A percentile compares a stretch with the other conserved stretches of the same genome.
Evolutionary conservation across 2,797 vertebrate genomes (phyloP).

Genomic region (Nyctibius grandis): DNA sequence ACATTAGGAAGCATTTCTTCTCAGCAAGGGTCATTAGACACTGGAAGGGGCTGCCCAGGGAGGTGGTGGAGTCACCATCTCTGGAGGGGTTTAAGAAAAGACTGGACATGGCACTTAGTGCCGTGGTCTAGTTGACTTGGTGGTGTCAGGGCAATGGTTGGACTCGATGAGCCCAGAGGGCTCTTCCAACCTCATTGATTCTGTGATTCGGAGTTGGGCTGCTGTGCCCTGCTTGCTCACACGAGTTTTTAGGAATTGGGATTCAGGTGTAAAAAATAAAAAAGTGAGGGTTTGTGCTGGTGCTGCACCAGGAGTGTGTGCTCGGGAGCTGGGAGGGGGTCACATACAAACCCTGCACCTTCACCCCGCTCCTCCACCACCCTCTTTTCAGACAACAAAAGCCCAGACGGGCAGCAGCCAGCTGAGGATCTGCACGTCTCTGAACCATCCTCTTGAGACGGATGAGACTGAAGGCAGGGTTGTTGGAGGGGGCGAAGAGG

Average conservation of each 20-base stretch:
- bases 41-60: too few species aligned
- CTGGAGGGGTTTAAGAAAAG: too few species aligned
- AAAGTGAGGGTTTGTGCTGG: not conserved
- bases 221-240: not conserved
- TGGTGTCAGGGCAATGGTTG: too few species aligned
- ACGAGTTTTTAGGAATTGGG: not conserved
- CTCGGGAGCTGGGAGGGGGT: not conserved
- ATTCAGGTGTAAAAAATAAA: not conserved
- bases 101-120: too few species aligned
- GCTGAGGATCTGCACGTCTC: not conserved
- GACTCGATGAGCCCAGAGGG: too few species aligned
- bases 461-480: not conserved
- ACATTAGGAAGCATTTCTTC: too few species aligned
- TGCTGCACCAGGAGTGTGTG: rapidly evolving
- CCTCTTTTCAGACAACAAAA: not conserved
- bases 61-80: too few species aligned
- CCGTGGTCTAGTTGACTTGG: too few species aligned
- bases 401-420: not conserved
- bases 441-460: not conserved
- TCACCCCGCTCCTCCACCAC: rapidly evolving
- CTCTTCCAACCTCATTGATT: too few species aligned
- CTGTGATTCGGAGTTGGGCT: not conserved
- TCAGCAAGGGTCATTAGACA: too few species aligned
- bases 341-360: not conserved
- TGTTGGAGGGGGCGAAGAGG: not conserved